phyloP scores from a whole-genome alignment of 92 coral and sea anemone species.

The Actinostola sp. region DNA sequence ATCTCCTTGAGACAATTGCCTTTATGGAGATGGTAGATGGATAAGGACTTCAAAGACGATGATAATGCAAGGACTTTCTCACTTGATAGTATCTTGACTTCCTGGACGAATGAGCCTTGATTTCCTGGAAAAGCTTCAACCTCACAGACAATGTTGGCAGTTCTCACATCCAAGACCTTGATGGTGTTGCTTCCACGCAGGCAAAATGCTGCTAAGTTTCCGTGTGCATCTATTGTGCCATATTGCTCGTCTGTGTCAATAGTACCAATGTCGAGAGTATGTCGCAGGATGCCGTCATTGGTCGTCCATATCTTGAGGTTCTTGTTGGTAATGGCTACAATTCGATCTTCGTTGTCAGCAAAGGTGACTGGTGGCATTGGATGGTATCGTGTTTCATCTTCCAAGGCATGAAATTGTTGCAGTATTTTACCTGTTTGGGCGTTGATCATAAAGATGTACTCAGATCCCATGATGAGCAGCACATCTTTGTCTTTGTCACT shows the following conservation, averaged over 20 bases:
- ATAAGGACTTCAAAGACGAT: slow-evolving; percentile 52
- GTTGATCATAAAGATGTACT: slow-evolving; percentile 70
- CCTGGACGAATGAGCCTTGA: slow-evolving; percentile 47
- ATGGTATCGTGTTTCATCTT: slow-evolving; percentile 62
- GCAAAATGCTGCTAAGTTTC: slow-evolving; percentile 58
- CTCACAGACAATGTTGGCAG: slow-evolving; percentile 54
- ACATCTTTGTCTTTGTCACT: slow-evolving; percentile 46
- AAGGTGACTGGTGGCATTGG: slow-evolving; percentile 80
- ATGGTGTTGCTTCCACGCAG: slow-evolving; percentile 48
- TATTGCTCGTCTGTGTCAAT: slow-evolving; percentile 55
- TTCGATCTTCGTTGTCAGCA: slow-evolving; percentile 66
- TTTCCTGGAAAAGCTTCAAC: slow-evolving; percentile 43
- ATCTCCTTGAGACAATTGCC: slow-evolving; percentile 65
- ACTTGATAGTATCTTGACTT: slow-evolving; percentile 51
- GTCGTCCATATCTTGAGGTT: slow-evolving; percentile 77
- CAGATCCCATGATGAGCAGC: slow-evolving; percentile 79
- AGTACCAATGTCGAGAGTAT: slow-evolving; percentile 62
- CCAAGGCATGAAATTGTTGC: slow-evolving; percentile 66
- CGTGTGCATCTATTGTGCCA: slow-evolving; percentile 68
- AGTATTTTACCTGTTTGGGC: slow-evolving; percentile 72
- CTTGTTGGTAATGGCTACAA: slow-evolving; percentile 77
- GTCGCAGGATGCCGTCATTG: slow-evolving; percentile 55
- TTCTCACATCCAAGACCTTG: slow-evolving; percentile 54
- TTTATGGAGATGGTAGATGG: slow-evolving; percentile 53
- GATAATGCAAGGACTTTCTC: slow-evolving; percentile 70